Conservation (phyloP, 2,888 invertebrate genomes). For the Drosophila demipolita region DNA sequence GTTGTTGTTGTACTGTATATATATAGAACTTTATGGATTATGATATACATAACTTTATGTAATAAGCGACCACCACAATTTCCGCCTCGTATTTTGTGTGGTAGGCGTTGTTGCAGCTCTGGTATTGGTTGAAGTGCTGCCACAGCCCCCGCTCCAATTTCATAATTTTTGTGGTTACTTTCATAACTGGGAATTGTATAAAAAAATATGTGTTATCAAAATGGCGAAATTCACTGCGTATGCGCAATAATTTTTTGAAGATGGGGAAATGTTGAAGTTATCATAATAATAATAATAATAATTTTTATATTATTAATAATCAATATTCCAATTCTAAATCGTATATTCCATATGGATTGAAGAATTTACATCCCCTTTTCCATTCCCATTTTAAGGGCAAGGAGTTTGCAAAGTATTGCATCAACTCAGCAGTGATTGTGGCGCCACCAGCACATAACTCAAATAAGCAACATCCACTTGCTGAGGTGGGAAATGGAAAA, state of each 20-base stretch:
- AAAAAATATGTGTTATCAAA: slow-evolving; percentile 23
- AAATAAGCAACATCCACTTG: slow-evolving; percentile 5
- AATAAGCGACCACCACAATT: slow-evolving; percentile 50
- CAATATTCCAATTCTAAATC: not conserved
- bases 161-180: slow-evolving; percentile 69
- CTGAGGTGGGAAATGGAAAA: slow-evolving; percentile 48
- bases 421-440: not conserved
- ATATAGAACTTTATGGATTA: slow-evolving; percentile 69
- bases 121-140: slow-evolving; percentile 53
- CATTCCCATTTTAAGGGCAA: too few species aligned
- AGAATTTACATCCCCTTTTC: not conserved
- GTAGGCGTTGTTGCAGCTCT: slow-evolving; percentile 42
- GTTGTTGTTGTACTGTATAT: not conserved
- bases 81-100: slow-evolving; percentile 4
- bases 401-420: not conserved
- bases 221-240: slow-evolving; percentile 54
- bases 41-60: slow-evolving; percentile 75
- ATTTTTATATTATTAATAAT: not conserved
- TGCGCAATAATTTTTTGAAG: slow-evolving; percentile 50
- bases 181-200: slow-evolving; percentile 45
- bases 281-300: not conserved
- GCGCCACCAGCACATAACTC: slow-evolving; percentile 2
- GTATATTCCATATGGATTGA: not conserved
- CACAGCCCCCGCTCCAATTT: slow-evolving; percentile 37
- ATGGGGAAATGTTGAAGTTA: not conserved